phyloP scores from a whole-genome alignment of 2,797 vertebrate genomes.

The Acipenser transmontanus region DNA sequence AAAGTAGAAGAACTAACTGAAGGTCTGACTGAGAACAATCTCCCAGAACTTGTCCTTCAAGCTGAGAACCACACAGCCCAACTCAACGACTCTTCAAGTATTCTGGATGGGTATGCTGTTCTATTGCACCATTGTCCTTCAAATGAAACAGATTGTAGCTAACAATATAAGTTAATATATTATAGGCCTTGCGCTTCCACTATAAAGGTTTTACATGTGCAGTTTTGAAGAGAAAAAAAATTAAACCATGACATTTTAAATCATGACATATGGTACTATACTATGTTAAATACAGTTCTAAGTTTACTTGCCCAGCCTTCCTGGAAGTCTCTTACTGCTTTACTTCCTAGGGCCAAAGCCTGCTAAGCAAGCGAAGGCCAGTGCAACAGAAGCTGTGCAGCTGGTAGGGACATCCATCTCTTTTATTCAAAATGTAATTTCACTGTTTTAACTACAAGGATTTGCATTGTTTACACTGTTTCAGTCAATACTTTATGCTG shows the following conservation, averaged over 20 bases:
- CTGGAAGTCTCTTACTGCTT: no score
- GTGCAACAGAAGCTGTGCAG: constrained; percentile 70
- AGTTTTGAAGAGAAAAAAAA: no score
- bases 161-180: no score
- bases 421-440: constrained; percentile 6
- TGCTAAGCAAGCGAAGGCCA: constrained; percentile 70
- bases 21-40: constrained; percentile 61
- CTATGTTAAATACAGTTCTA: no score
- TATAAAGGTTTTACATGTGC: no score
- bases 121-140: no score
- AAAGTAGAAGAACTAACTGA: constrained; percentile 65
- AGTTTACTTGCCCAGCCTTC: no score
- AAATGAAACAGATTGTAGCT: no score
- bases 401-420: constrained; percentile 62
- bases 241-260: no score
- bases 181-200: no score
- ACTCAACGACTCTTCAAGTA: constrained; percentile 76
- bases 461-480: constrained; percentile 12
- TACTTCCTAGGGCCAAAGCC: no score
- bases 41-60: constrained; percentile 66
- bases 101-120: constrained; percentile 40
- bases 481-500: constrained; percentile 42
- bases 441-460: constrained; percentile 27
- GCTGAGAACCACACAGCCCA: constrained; percentile 78
- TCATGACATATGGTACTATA: no score